Evolutionary conservation across 1,140 invertebrate species (phyloP).

Genomic region (Belonocnema kinseyi): DNA sequence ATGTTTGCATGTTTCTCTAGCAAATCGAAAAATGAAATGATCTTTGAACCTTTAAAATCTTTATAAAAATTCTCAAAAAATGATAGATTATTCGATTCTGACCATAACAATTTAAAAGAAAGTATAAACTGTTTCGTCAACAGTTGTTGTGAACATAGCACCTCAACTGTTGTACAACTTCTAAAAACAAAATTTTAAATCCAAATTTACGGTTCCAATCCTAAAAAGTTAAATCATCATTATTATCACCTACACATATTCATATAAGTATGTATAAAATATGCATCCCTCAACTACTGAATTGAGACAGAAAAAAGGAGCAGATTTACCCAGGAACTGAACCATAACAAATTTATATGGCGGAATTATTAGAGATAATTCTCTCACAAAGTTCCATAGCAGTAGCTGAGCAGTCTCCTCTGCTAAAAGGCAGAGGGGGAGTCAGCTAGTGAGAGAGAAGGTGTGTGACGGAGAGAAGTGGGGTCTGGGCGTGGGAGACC

Average conservation of each 20-base stretch:
- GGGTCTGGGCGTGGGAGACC: background rate
- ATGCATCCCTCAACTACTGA: background rate
- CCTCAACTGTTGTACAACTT: background rate
- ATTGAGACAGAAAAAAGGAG: background rate
- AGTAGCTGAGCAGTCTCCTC: slow-evolving; percentile 3
- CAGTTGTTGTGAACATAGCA: no score
- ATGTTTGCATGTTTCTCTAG: no score
- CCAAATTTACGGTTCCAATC: background rate
- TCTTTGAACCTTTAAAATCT: no score
- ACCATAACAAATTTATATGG: slow-evolving; percentile 51
- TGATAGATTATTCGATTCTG: no score
- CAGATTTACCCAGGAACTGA: slow-evolving; percentile 6
- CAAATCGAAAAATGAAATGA: no score
- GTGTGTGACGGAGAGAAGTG: background rate
- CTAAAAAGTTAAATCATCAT: background rate
- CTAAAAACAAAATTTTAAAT: background rate
- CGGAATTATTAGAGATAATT: slow-evolving; percentile 54
- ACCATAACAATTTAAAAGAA: no score
- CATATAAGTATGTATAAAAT: background rate
- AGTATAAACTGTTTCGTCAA: no score
- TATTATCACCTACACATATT: background rate
- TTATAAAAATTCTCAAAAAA: no score
- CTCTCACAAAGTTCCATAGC: slow-evolving; percentile 32
- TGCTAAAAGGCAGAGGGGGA: background rate
- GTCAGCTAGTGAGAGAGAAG: background rate